phyloP scores from a whole-genome alignment of 1,140 invertebrate species.

The Diuraphis noxia region DNA sequence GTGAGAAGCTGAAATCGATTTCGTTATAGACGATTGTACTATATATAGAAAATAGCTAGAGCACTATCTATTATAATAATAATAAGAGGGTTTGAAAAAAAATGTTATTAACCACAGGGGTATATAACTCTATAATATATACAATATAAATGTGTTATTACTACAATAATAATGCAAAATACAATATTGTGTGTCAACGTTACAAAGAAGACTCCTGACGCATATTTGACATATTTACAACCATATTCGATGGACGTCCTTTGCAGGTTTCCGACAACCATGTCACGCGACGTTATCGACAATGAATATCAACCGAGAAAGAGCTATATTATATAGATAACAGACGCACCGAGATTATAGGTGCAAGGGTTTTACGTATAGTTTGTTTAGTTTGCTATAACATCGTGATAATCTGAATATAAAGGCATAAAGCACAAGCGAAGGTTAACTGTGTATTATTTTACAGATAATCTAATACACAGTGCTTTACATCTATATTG shows the following conservation, averaged over 20 bases:
- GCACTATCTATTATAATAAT: neutral
- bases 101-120: neutral
- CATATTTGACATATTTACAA: neutral
- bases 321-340: neutral
- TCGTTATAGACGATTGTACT: neutral
- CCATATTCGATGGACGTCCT: neutral
- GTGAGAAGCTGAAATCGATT: neutral
- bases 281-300: neutral
- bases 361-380: neutral
- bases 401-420: neutral
- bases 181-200: neutral
- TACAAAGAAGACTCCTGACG: neutral
- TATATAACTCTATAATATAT: neutral
- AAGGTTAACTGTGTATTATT: neutral
- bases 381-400: neutral
- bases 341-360: neutral
- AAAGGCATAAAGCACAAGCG: no score
- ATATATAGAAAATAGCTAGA: neutral
- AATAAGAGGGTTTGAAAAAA: neutral
- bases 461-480: neutral
- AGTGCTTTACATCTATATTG: neutral
- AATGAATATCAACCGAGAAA: neutral
- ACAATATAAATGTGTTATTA: neutral
- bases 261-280: neutral
- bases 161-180: neutral